These are phyloP conservation scores for Gobio occitaniae DNA, from an alignment of 2,797 vertebrate genomes.

Conservation along the genomic window DNA sequence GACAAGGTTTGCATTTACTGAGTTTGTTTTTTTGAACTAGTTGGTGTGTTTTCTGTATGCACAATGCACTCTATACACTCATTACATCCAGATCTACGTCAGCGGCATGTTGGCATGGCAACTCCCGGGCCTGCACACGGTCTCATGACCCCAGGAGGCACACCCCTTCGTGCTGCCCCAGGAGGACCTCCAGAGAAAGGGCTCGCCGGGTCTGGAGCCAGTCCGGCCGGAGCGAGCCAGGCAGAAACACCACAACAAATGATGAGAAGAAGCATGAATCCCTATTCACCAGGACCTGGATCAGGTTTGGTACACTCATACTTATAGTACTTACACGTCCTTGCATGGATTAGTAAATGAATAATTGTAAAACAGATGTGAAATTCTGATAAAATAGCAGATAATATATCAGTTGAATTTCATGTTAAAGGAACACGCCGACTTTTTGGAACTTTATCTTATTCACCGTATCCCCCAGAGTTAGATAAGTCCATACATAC, in stretches of 20 bases:
- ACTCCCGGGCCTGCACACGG: conserved; percentile 74
- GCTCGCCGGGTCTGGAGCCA: conserved; percentile 66
- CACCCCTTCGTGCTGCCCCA: conserved; percentile 76
- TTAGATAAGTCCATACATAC: too few relatives aligned
- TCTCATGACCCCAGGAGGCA: conserved; percentile 69
- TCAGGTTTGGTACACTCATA: conserved; percentile 80
- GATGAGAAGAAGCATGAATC: conserved; percentile 74
- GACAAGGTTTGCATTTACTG: conserved; percentile 85
- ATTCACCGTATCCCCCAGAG: too few relatives aligned
- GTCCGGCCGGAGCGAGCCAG: conserved; percentile 46
- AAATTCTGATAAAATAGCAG: background rate
- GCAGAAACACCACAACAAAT: conserved; percentile 70
- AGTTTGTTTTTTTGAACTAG: background rate
- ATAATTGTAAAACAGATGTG: background rate
- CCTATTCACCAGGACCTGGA: conserved; percentile 86
- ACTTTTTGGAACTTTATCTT: too few relatives aligned
- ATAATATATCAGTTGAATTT: background rate
- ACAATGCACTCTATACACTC: background rate
- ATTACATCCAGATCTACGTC: conserved; percentile 84
- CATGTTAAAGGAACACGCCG: too few relatives aligned
- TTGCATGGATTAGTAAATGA: background rate
- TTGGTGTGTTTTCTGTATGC: background rate
- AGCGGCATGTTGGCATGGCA: conserved; percentile 85
- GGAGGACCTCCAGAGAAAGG: conserved; percentile 88
- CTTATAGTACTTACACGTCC: too few relatives aligned